Base-by-base conservation (phyloP, 2,113 vertebrate genomes). In the Mustelus asterias region DNA sequence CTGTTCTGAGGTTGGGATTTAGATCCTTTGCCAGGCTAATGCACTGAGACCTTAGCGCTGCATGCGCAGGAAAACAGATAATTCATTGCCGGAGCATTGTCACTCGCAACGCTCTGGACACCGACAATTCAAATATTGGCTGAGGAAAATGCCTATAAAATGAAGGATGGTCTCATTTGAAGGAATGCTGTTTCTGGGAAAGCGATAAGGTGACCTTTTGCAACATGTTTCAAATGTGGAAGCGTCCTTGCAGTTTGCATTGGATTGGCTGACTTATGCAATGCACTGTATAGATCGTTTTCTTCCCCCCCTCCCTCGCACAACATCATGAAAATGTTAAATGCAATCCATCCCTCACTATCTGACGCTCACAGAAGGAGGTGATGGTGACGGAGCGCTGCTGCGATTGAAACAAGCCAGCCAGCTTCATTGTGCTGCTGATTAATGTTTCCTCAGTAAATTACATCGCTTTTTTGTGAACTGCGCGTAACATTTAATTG, bases 71-170 rank as follows among this genome's bases (percentile, higher is more conserved):
- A 41, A n/a, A 63, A 29, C 48, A 63, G 65, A 92, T 37, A 22
- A 20, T 67, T 33, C 60, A 41, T 63, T 37, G 89, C 60, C 89
- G 65, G 89, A 37, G 33, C 60, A 65, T 37, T 93, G 60, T 63
- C 33, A 37, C 63, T 93, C 65, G 33, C 18, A 67, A 65, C 18
- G 9, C 89, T 37, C 14, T 7, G 2, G 60, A 67, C 89, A 93
- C 14, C 33, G 22, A 33, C 14, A 65, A 67, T 67, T 37, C n/a
- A 41, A 90, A 60, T 65, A 24, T 63, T n/a, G 60, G 63, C 60
- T 93, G 89, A 65, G 65, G 54, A 63, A 92, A 92, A 93, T 93
- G 37, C n/a, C 54, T 65, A 37, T 65, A 67, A 93, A 93, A 93
- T 65, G 33, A 65, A 65, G 20, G n/a, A 44, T 44, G 37, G 80